Base-by-base conservation (phyloP, 2,888 invertebrate genomes). In the Spatulosminthurus flaviceps region DNA sequence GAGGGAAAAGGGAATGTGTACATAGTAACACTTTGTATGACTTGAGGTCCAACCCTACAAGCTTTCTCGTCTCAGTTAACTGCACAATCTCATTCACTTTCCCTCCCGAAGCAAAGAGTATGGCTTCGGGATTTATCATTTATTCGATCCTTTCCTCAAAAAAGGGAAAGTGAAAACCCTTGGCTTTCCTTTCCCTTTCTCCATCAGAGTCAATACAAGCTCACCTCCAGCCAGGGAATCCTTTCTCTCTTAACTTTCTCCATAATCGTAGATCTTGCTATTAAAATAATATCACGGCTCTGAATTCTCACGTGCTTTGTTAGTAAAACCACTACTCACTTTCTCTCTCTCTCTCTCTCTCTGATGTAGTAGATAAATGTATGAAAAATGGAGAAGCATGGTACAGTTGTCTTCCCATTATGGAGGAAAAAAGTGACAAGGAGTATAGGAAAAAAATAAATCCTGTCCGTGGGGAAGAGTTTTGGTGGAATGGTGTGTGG, bases 1-100 rank as follows among this genome's bases (percentile, higher is more conserved):
- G 7, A 19, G n/a, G 16, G 2, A 16, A 51, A 51, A 51, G 51
- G 5, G 51, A 51, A 51, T 9, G 41, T 41, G n/a, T 19, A 51
- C 51, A 51, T 51, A 51, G n/a, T 19, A 51, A 51, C 16, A 19
- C 9, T 41, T 7, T 7, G 13, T 41, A 41, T 41, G 41, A 41
- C 41, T 61, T 7, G 7, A 64, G 11, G 64, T 24, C 64, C 21
- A 19, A 9, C 4, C 4, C 21, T 60, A 5, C 24, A 64, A 22
- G 24, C 24, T 64, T n/a, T n/a, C 24, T 16, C 22, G 64, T 64
- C 24, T 64, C 64, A 64, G 24, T 64, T 64, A 64, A 64, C 64
- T 64, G 64, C 64, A 64, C 64, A 64, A 64, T 64, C 64, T 64
- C 64, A 64, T 64, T 64, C 64, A 64, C 64, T 64, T 64, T 64